Conservation (phyloP, 2,113 vertebrate species). For the Vanacampus margaritifer region DNA sequence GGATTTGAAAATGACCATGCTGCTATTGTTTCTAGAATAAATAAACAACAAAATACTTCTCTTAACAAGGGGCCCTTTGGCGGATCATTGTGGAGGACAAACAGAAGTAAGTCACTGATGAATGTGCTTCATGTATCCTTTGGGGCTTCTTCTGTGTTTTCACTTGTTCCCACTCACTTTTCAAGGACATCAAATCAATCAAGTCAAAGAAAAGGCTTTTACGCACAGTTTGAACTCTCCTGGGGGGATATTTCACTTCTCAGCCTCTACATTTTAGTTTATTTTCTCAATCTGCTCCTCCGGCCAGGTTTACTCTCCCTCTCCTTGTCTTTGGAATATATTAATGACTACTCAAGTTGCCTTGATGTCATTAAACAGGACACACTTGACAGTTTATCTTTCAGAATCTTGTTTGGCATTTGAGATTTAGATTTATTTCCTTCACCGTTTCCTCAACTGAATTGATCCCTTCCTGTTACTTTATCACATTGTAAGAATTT, state of each 20-base stretch:
- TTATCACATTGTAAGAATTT: constrained; percentile 34
- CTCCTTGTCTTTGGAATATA: constrained; percentile 45
- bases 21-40: no score
- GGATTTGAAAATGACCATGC: no score
- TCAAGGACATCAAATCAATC: constrained; percentile 55
- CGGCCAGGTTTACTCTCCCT: constrained; percentile 19
- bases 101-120: constrained; percentile 8
- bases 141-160: constrained; percentile 28
- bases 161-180: constrained; percentile 32
- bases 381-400: constrained; percentile 32
- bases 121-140: constrained; percentile 10
- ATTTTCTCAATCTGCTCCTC: constrained; percentile 7
- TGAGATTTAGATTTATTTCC: constrained; percentile 51
- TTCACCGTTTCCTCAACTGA: constrained; percentile 38
- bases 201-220: constrained; percentile 51
- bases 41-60: neutral
- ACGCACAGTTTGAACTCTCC: constrained; percentile 37
- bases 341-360: constrained; percentile 46
- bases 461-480: constrained; percentile 45
- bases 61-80: neutral
- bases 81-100: neutral
- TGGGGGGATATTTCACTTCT: constrained; percentile 36
- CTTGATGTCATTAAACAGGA: constrained; percentile 47
- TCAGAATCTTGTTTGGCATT: constrained; percentile 58
- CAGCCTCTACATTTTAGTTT: constrained; percentile 34